phyloP scores from a whole-genome alignment of 2,113 vertebrate genomes.

The Chauna torquata region DNA sequence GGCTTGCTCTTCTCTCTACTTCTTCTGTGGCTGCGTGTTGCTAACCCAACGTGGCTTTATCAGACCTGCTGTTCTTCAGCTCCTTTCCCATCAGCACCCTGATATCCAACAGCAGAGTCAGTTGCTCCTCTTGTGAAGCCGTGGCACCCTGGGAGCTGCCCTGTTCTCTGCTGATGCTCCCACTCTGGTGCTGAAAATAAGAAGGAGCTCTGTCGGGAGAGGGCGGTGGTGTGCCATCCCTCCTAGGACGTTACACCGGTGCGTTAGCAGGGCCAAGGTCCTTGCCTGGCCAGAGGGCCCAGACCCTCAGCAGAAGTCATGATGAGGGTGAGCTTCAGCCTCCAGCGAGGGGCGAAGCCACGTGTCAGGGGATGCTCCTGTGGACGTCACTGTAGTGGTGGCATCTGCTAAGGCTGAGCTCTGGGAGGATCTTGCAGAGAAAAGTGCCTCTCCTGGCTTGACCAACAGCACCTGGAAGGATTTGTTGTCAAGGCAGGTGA shows the following conservation, averaged over 20 bases:
- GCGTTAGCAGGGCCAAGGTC: not conserved
- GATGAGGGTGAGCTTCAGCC: not conserved
- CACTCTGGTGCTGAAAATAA: not conserved
- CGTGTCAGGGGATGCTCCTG: not conserved
- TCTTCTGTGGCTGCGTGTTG: fast-evolving
- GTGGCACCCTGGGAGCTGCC: not conserved
- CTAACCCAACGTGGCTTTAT: not conserved
- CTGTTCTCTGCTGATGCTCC: not conserved
- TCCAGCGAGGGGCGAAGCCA: not conserved
- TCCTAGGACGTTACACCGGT: too few species aligned
- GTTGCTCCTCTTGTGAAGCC: not conserved
- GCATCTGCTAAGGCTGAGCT: not conserved
- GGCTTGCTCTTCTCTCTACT: not conserved
- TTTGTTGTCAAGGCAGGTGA: not conserved
- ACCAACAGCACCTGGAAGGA: not conserved
- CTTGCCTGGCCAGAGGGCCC: not conserved
- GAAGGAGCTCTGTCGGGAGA: not conserved
- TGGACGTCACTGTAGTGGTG: not conserved
- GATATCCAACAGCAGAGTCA: not conserved
- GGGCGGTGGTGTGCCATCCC: too few species aligned
- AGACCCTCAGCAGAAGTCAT: too few species aligned
- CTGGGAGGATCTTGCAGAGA: not conserved
- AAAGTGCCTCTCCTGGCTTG: not conserved
- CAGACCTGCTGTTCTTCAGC: not conserved
- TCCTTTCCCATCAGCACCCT: not conserved